Evolutionary conservation across 1,140 invertebrate genomes (phyloP).

Genomic region (Oscheius sp.): DNA sequence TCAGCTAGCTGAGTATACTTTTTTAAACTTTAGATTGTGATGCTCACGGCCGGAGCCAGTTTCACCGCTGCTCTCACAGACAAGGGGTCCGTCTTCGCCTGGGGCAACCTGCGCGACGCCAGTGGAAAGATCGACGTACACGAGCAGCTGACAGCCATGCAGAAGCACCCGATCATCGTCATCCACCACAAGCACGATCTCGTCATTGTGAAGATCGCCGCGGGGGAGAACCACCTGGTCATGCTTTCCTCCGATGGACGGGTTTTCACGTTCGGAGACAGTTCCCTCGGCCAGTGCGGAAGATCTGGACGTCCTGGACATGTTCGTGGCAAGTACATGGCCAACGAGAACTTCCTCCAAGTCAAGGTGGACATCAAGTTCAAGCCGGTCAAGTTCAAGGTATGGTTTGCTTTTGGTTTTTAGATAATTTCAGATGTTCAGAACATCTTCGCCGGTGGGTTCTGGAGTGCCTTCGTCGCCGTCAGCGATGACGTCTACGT

Average conservation of each 20-base stretch:
- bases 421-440: background rate
- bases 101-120: constrained; percentile 57
- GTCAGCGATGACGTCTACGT: constrained; percentile 53
- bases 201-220: constrained; percentile 47
- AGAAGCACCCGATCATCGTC: constrained; percentile 53
- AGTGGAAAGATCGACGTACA: constrained; percentile 53
- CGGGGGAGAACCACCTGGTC: constrained; percentile 57
- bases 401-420: too few relatives aligned
- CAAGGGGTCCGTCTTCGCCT: constrained; percentile 54
- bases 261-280: constrained; percentile 58
- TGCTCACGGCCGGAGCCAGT: constrained; percentile 54
- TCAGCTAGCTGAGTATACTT: background rate
- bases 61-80: constrained; percentile 57
- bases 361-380: too few relatives aligned
- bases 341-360: too few relatives aligned
- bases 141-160: constrained; percentile 47
- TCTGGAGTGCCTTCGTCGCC: constrained; percentile 50
- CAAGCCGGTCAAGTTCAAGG: too few relatives aligned
- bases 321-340: too few relatives aligned
- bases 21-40: constrained; percentile 46
- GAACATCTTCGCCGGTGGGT: constrained; percentile 58
- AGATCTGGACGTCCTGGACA: constrained; percentile 41
- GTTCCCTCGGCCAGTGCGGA: constrained; percentile 54
- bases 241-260: constrained; percentile 53
- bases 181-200: constrained; percentile 36